phyloP scores from a whole-genome alignment of 2,888 invertebrate species.

The Charanyca ferruginea region DNA sequence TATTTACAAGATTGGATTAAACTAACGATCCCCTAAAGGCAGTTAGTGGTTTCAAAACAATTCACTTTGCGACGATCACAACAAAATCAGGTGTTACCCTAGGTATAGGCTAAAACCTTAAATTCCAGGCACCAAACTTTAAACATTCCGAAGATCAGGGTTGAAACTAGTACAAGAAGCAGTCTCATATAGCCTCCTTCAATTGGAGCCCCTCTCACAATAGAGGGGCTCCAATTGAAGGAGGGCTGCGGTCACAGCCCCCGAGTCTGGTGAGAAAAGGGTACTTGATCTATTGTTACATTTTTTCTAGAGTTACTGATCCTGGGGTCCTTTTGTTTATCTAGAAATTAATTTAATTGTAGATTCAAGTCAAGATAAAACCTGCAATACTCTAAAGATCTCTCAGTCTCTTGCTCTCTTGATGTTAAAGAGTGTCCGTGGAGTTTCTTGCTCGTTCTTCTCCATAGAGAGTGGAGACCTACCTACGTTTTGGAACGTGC shows the following conservation, averaged over 20 bases:
- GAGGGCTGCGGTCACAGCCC: slow-evolving; percentile 43
- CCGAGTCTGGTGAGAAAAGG: slow-evolving; percentile 14
- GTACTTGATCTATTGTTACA: slow-evolving; percentile 35
- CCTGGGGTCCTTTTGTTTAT: neutral
- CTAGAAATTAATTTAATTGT: too few species aligned
- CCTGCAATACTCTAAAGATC: too few species aligned
- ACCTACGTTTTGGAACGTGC: too few species aligned
- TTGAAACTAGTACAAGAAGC: slow-evolving; percentile 32
- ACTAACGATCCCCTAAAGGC: neutral
- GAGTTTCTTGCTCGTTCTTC: too few species aligned
- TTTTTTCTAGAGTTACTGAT: slow-evolving; percentile 12
- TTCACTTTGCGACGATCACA: slow-evolving; percentile 3
- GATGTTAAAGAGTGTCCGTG: too few species aligned
- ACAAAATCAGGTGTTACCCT: slow-evolving; percentile 14
- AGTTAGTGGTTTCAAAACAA: neutral
- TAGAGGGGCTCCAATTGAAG: slow-evolving; percentile 25
- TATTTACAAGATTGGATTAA: slow-evolving; percentile 8
- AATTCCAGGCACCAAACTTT: slow-evolving; percentile 35
- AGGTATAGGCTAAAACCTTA: slow-evolving; percentile 7
- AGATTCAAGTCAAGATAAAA: too few species aligned
- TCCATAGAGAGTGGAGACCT: too few species aligned
- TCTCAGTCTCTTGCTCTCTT: too few species aligned
- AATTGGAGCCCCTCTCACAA: too few species aligned
- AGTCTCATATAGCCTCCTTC: slow-evolving; percentile 3
- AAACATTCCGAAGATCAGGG: slow-evolving; percentile 23